Evolutionary conservation across 2,113 vertebrate genomes (phyloP).

Genomic region (Sander lucioperca): DNA sequence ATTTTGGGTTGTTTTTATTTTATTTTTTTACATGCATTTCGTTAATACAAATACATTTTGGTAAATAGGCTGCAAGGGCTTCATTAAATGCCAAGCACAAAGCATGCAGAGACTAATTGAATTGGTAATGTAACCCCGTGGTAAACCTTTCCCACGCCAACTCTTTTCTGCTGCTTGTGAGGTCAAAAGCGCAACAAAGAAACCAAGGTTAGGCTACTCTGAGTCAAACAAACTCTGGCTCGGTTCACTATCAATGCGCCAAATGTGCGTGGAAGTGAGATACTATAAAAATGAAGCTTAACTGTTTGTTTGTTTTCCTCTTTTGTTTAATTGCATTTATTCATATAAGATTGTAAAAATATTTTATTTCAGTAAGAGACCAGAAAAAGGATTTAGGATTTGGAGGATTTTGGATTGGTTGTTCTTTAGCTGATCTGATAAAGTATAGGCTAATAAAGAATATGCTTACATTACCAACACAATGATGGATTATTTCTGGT

Average conservation of each 20-base stretch:
- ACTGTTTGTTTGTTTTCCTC: neutral
- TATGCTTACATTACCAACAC: slow-evolving; percentile 38
- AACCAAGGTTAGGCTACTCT: slow-evolving; percentile 34
- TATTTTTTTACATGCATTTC: neutral
- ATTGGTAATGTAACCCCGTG: slow-evolving; percentile 64
- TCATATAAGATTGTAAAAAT: neutral
- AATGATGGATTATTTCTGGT: slow-evolving; percentile 2
- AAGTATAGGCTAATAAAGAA: neutral
- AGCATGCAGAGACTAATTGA: slow-evolving; percentile 47
- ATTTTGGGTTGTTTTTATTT: neutral
- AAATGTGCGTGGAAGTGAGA: neutral
- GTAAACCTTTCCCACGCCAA: slow-evolving; percentile 67
- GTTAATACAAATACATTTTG: neutral
- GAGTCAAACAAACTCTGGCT: neutral
- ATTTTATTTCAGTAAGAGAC: neutral
- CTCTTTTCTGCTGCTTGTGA: slow-evolving; percentile 21
- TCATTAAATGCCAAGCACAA: slow-evolving; percentile 31
- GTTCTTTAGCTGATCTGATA: slow-evolving; percentile 14
- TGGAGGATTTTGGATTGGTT: slow-evolving; percentile 20
- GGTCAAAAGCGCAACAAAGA: slow-evolving; percentile 50
- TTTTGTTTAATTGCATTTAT: neutral
- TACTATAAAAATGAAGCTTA: neutral
- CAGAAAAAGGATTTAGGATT: neutral
- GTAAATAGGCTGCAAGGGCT: neutral
- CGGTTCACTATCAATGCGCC: slow-evolving; percentile 51